Evolutionary conservation across 2,888 invertebrate genomes (phyloP), one percentile per base, ranked within the genome.

Genomic region (Pterostichus madidus): DNA sequence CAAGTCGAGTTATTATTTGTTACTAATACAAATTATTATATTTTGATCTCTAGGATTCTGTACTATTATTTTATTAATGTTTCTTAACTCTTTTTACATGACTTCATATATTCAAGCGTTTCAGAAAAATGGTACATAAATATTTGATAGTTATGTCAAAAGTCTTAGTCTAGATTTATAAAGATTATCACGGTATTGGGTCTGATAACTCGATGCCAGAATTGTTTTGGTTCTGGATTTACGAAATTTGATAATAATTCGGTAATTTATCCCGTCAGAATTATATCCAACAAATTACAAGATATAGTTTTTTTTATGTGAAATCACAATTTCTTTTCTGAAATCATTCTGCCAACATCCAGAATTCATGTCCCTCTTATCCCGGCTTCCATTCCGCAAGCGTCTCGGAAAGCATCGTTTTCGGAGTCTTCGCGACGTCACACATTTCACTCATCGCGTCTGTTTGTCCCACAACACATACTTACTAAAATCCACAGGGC

Each of bases 401-500:
- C 17, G 13, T 5, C 52, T 1, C 52, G 5, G 52, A 52, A 52
- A 52, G 13, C 52, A 2, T 52, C 52, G 24, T 59, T 59, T 59
- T 35, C 32, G n/a, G 52, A 13, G 35, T 64, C 6, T 15, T 64
- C 61, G 5, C 24, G 8, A 31, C 17, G 61, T 11, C 32, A 68
- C 31, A 68, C 68, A 39, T 8, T 39, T 39, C 13, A 7, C 39
- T 68, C 59, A 59, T 59, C 15, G 15, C n/a, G n/a, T n/a, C 32
- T 39, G 39, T 39, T 24, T 39, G 39, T 39, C 39, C 31, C 15
- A 31, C 15, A 17, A 73, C 73, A 73, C 73, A 17, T 46, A 44
- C 73, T 31, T 44, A 15, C 32, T 6, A 24, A 39, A 59, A 59
- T 78, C 78, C 78, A 44, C 78, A 32, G 15, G 61, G 32, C 59